Conservation (phyloP, 2,888 invertebrate species). For the Endomychus coccineus region DNA sequence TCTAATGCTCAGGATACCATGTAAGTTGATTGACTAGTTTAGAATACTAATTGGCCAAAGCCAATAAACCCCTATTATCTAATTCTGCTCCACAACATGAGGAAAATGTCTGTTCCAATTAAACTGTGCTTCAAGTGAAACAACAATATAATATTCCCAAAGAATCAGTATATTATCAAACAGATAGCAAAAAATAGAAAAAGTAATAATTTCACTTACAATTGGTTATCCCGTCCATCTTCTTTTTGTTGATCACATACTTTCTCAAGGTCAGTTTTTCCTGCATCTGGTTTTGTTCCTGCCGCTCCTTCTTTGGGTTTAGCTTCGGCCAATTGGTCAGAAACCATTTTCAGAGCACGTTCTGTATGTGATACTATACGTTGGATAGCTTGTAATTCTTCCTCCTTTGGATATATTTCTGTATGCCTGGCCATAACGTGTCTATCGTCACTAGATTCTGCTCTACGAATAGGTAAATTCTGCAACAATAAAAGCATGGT, state of each 20-base stretch:
- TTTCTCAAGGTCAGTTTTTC: constrained; percentile 38
- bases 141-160: no score
- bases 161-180: no score
- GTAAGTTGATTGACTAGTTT: no score
- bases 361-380: constrained; percentile 90
- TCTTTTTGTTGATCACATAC: constrained; percentile 43
- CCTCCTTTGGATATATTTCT: constrained; percentile 88
- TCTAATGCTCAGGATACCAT: no score
- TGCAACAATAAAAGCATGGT: no score
- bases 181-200: no score
- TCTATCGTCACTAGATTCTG: constrained; percentile 92
- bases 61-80: no score
- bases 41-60: no score
- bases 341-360: constrained; percentile 87
- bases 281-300: constrained; percentile 44
- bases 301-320: constrained; percentile 33
- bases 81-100: no score
- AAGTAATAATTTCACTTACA: constrained; percentile 47
- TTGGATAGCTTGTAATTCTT: constrained; percentile 82
- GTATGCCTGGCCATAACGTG: constrained; percentile 91
- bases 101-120: no score
- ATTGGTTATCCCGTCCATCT: constrained; percentile 74
- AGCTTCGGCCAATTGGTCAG: constrained; percentile 74
- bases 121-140: no score
- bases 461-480: constrained; percentile 59